These are phyloP conservation scores for Lycophotia porphyrea DNA, from an alignment of 2,888 invertebrate genomes.

Conservation along the genomic window DNA sequence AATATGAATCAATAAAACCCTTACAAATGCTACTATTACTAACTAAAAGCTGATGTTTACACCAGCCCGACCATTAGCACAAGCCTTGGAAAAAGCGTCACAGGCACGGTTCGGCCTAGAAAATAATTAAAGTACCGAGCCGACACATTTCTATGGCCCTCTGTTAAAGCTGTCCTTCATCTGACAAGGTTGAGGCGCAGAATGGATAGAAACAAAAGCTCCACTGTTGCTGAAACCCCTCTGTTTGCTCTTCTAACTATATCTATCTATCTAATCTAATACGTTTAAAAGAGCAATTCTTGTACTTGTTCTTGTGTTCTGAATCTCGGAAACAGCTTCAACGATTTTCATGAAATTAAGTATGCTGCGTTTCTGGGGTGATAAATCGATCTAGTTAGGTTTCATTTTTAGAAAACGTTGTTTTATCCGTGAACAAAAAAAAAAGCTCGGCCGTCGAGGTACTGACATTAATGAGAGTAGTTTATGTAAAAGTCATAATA, in stretches of 20 bases:
- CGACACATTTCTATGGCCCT: constrained; percentile 64
- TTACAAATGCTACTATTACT: neutral
- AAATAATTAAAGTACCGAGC: constrained; percentile 61
- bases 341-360: too few species aligned
- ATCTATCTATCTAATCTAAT: too few species aligned
- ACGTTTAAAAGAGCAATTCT: too few species aligned
- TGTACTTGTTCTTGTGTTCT: too few species aligned
- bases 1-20: neutral
- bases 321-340: too few species aligned
- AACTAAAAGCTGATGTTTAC: neutral
- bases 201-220: constrained; percentile 33
- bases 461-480: constrained; percentile 8
- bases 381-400: too few species aligned
- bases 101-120: constrained; percentile 55
- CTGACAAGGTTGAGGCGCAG: constrained; percentile 53
- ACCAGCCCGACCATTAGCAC: constrained; percentile 19
- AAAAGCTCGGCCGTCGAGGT: too few species aligned
- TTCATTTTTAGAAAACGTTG: too few species aligned
- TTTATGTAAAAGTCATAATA: neutral
- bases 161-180: constrained; percentile 62
- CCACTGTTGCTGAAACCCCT: neutral
- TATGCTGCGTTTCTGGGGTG: too few species aligned
- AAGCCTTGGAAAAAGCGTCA: constrained; percentile 38
- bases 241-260: neutral
- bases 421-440: too few species aligned